Conservation (phyloP, 2,888 invertebrate genomes). For the Pomacea canaliculata region DNA sequence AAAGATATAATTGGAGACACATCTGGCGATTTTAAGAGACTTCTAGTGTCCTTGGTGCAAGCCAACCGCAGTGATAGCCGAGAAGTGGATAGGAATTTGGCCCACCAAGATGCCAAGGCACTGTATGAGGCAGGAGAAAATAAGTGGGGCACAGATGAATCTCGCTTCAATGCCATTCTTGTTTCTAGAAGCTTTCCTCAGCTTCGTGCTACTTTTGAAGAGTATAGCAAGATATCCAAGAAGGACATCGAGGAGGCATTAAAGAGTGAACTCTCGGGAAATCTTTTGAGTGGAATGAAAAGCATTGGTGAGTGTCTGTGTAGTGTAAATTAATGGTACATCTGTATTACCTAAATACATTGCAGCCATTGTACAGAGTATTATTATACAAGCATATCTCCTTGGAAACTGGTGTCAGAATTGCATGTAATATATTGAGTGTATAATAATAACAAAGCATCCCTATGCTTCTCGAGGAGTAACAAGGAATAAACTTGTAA, state of each 20-base stretch:
- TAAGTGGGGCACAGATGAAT: constrained; percentile 70
- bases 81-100: constrained; percentile 66
- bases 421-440: too few relatives aligned
- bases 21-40: constrained; percentile 67
- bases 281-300: constrained; percentile 65
- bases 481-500: too few relatives aligned
- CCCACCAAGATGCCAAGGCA: constrained; percentile 66
- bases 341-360: too few relatives aligned
- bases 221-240: constrained; percentile 86
- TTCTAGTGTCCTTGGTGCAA: constrained; percentile 65
- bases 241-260: constrained; percentile 67
- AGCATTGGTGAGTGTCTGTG: constrained; percentile 60
- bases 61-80: constrained; percentile 74
- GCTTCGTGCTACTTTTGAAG: constrained; percentile 78
- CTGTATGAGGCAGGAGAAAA: constrained; percentile 65
- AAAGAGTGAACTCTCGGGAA: constrained; percentile 69
- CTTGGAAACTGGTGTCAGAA: too few relatives aligned
- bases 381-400: too few relatives aligned
- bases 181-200: constrained; percentile 78
- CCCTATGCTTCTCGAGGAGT: too few relatives aligned
- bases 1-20: constrained; percentile 69
- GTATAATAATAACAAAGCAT: too few relatives aligned
- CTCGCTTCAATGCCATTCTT: constrained; percentile 67
- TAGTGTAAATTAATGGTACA: too few relatives aligned
- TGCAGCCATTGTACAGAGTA: too few relatives aligned